Percentiles rank a stretch among this genome's conserved stretches.
phyloP scores from a whole-genome alignment of 1,140 invertebrate genomes.

The Hestina assimilis region DNA sequence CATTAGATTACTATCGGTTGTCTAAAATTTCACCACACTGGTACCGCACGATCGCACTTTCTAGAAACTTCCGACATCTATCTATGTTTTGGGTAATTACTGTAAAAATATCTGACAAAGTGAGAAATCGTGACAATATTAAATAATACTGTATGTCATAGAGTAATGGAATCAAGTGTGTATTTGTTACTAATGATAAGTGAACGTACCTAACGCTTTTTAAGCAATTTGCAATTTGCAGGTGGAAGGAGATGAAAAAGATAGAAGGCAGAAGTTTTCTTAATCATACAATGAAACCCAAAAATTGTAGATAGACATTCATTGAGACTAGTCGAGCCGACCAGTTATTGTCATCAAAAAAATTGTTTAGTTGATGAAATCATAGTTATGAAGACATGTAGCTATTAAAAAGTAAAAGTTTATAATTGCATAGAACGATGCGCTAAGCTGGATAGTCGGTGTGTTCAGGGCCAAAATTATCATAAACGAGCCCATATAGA shows the following conservation, averaged over 20 bases:
- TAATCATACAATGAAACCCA: no score
- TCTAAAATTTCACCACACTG: constrained; percentile 35
- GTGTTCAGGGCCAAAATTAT: constrained; percentile 17
- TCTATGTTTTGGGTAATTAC: constrained; percentile 9
- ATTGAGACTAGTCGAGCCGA: background rate
- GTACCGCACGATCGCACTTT: constrained; percentile 31
- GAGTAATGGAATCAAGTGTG: background rate
- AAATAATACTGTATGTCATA: background rate
- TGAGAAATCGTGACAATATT: background rate
- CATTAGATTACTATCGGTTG: constrained; percentile 36
- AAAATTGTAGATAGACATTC: no score
- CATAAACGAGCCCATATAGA: constrained; percentile 14
- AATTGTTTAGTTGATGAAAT: background rate
- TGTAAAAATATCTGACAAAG: constrained; percentile 4
- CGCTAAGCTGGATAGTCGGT: constrained; percentile 6
- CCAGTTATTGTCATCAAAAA: background rate
- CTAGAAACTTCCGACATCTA: constrained; percentile 25
- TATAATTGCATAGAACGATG: constrained; percentile 21
- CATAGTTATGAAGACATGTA: background rate
- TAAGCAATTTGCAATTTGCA: background rate
- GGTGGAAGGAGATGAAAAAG: no score
- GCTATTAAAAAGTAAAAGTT: constrained; percentile 22
- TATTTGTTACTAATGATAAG: no score
- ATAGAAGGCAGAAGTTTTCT: no score
- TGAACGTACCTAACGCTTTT: no score